These are phyloP conservation scores for Choristoneura fumiferana DNA, from an alignment of 1,140 invertebrate species.

Conservation along the genomic window DNA sequence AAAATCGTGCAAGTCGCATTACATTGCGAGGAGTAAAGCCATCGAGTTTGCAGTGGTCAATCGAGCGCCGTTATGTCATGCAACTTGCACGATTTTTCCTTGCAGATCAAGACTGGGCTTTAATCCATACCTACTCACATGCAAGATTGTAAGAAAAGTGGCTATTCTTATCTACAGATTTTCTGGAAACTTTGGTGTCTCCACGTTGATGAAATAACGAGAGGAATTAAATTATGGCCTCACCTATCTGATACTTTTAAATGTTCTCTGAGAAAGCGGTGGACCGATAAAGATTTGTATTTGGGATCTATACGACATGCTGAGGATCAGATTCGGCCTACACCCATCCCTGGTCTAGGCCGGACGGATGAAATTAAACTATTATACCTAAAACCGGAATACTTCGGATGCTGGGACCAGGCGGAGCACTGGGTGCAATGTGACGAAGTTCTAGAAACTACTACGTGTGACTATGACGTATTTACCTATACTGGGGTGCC, in stretches of 20 bases:
- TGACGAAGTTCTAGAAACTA: neutral
- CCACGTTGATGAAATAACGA: slow-evolving; percentile 51
- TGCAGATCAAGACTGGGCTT: no score
- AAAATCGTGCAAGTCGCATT: no score
- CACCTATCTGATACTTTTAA: slow-evolving; percentile 16
- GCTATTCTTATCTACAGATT: slow-evolving; percentile 43
- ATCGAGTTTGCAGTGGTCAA: no score
- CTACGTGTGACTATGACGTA: neutral
- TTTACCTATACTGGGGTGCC: slow-evolving; percentile 20
- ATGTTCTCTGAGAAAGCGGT: slow-evolving; percentile 28
- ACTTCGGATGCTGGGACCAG: slow-evolving; percentile 36
- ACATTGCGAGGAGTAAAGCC: no score
- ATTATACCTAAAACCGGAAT: slow-evolving; percentile 37
- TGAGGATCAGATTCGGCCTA: slow-evolving; percentile 35
- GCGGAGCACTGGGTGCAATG: slow-evolving; percentile 43
- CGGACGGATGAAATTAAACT: slow-evolving; percentile 32
- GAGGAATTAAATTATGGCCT: slow-evolving; percentile 40
- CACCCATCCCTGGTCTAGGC: slow-evolving; percentile 35
- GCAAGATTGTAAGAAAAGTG: no score
- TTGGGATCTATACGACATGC: slow-evolving; percentile 44
- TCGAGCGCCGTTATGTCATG: no score
- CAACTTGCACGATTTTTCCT: no score
- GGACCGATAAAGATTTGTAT: slow-evolving; percentile 69
- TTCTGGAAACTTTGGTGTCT: slow-evolving; percentile 80
- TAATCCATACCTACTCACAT: no score